phyloP scores from a whole-genome alignment of 2,113 vertebrate species.

The Strigops habroptila region DNA sequence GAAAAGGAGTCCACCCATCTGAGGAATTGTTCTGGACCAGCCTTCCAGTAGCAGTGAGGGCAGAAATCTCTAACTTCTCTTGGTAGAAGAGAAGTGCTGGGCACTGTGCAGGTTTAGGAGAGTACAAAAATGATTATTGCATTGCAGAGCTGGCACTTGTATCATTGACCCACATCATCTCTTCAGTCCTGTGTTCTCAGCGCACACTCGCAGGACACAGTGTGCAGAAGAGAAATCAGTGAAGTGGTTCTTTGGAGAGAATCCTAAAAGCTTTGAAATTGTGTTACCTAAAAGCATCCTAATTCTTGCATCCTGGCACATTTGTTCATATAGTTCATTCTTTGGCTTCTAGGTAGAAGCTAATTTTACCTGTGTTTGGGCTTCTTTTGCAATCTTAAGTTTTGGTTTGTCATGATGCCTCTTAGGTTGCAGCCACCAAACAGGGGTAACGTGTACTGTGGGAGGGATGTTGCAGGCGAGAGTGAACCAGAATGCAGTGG shows the following conservation, averaged over 20 bases:
- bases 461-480: not conserved
- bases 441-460: accelerated
- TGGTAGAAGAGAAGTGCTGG: not conserved
- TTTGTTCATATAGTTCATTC: not conserved
- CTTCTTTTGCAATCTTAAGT: not conserved
- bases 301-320: not conserved
- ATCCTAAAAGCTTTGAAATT: not conserved
- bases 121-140: not conserved
- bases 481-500: not conserved
- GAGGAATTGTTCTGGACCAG: not conserved
- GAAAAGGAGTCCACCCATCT: not conserved
- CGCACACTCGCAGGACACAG: not conserved
- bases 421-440: not conserved
- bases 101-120: not conserved
- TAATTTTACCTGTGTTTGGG: not conserved
- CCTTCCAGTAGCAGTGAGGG: not conserved
- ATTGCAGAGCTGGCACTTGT: not conserved
- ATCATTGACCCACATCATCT: not conserved
- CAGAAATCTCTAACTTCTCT: not conserved
- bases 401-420: not conserved
- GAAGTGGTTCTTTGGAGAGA: not conserved
- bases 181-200: not conserved
- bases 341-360: not conserved
- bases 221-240: not conserved
- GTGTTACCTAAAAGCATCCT: not conserved